Evolutionary conservation across 2,888 invertebrate species (phyloP).

Genomic region (Scotopteryx bipunctaria): DNA sequence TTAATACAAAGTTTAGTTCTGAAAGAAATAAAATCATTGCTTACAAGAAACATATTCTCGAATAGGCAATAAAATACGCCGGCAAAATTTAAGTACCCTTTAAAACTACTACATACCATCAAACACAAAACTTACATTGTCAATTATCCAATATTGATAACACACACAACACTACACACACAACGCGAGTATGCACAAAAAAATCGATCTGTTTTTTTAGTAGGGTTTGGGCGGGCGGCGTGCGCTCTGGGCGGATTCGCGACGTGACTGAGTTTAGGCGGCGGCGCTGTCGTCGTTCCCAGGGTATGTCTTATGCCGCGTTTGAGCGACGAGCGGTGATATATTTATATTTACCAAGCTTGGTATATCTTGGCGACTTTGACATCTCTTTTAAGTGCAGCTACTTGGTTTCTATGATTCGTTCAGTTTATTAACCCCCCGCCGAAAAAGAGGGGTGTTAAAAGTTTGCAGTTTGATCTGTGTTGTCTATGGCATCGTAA

Average conservation of each 20-base stretch:
- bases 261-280: conserved; percentile 32
- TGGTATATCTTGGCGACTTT: background rate
- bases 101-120: conserved; percentile 4
- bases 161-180: conserved; percentile 28
- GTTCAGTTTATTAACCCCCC: no score
- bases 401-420: no score
- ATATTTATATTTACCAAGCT: background rate
- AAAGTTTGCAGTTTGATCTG: no score
- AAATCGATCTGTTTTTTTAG: conserved; percentile 38
- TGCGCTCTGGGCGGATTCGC: conserved; percentile 30
- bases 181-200: conserved; percentile 33
- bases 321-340: background rate
- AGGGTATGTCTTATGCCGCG: conserved; percentile 19
- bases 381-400: background rate
- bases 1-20: no score
- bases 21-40: no score
- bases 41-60: no score
- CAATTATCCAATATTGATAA: conserved; percentile 30
- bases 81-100: background rate
- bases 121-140: conserved; percentile 24
- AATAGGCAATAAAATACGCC: background rate
- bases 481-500: no score
- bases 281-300: conserved; percentile 36
- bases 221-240: conserved; percentile 26
- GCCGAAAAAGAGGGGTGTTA: no score